Evolutionary conservation across 2,113 vertebrate species (phyloP).

Genomic region (Taurulus bubalis): DNA sequence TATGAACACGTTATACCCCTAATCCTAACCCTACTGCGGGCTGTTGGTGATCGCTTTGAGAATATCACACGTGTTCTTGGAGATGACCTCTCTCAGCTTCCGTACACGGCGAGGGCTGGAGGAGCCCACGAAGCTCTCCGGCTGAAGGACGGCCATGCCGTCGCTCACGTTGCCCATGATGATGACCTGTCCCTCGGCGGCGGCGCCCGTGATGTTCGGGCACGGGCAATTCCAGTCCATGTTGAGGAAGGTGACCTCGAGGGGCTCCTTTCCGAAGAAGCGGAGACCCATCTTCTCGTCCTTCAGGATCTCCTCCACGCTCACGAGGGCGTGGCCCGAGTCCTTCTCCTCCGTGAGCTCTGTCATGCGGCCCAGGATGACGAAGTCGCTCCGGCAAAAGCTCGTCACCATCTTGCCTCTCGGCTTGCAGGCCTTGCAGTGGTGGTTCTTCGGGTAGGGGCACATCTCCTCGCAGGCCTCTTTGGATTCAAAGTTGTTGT

Average conservation of each 20-base stretch:
- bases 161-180: slow-evolving; percentile 94
- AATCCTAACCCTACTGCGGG: slow-evolving; percentile 85
- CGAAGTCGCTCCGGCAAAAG: slow-evolving; percentile 96
- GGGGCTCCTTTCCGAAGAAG: slow-evolving; percentile 92
- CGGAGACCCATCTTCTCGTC: slow-evolving; percentile 98
- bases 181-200: slow-evolving; percentile 90
- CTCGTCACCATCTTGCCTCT: slow-evolving; percentile 95
- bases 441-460: slow-evolving; percentile 89
- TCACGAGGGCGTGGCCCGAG: slow-evolving; percentile 90
- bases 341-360: slow-evolving; percentile 92
- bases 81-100: slow-evolving; percentile 92
- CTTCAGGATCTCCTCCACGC: slow-evolving; percentile 94
- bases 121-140: slow-evolving; percentile 91
- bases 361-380: slow-evolving; percentile 90
- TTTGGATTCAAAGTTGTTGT: slow-evolving; percentile 96
- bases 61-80: slow-evolving; percentile 96
- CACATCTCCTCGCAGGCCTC: slow-evolving; percentile 94
- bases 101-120: slow-evolving; percentile 89
- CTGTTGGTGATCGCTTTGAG: slow-evolving; percentile 91
- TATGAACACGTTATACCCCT: neutral
- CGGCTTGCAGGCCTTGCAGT: slow-evolving; percentile 91
- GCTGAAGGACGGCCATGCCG: slow-evolving; percentile 93
- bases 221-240: slow-evolving; percentile 97
- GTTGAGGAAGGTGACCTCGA: slow-evolving; percentile 94
- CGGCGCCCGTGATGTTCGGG: slow-evolving; percentile 90